phyloP scores from a whole-genome alignment of 2,888 invertebrate genomes.

The Patella depressa region DNA sequence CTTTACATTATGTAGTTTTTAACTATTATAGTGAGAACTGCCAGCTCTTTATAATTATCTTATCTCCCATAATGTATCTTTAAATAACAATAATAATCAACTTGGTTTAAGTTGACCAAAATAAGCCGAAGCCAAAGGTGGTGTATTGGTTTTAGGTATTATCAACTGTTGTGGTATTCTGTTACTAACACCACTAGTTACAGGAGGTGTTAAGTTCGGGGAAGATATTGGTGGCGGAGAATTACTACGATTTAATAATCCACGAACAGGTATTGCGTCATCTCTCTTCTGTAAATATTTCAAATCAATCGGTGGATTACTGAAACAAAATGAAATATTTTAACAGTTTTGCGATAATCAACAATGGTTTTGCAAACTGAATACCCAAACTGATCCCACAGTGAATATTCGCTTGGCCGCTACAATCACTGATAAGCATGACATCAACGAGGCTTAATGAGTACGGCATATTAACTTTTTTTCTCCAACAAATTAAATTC shows the following conservation, averaged over 20 bases:
- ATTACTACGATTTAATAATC: conserved; percentile 39
- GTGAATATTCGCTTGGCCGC: too few species aligned
- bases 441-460: too few species aligned
- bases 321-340: conserved; percentile 39
- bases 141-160: conserved; percentile 50
- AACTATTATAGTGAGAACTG: too few species aligned
- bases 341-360: not conserved
- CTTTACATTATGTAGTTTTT: too few species aligned
- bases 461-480: too few species aligned
- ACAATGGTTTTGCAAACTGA: too few species aligned
- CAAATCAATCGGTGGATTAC: conserved; percentile 64
- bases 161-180: conserved; percentile 49
- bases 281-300: conserved; percentile 62
- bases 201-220: not conserved
- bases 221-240: conserved; percentile 46
- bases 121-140: conserved; percentile 63
- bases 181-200: not conserved
- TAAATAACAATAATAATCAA: not conserved
- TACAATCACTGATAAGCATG: too few species aligned
- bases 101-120: conserved; percentile 51
- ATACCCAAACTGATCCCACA: too few species aligned
- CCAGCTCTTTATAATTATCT: too few species aligned
- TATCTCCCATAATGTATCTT: too few species aligned
- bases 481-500: too few species aligned
- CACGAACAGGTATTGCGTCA: conserved; percentile 58